phyloP scores from a whole-genome alignment of 2,888 invertebrate species.

The Ormia ochracea region DNA sequence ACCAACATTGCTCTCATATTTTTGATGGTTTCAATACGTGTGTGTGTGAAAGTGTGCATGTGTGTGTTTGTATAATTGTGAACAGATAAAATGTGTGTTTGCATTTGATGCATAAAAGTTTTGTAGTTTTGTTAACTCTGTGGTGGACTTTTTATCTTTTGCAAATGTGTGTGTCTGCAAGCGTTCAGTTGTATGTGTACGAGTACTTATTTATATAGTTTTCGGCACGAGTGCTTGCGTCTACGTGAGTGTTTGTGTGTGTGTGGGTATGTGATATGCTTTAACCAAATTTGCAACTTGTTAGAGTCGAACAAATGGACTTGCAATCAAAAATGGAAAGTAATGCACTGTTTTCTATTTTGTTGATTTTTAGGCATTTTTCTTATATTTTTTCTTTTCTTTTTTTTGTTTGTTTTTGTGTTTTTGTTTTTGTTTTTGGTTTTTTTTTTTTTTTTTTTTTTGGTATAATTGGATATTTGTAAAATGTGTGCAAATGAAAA shows the following conservation, averaged over 20 bases:
- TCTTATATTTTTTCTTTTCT: background rate
- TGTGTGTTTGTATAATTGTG: background rate
- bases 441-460: background rate
- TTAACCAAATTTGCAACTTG: slow-evolving; percentile 69
- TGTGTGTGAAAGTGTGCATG: slow-evolving; percentile 1
- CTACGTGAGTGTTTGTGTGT: background rate
- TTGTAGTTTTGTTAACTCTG: slow-evolving; percentile 62
- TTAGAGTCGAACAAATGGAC: slow-evolving; percentile 65
- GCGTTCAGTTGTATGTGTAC: background rate
- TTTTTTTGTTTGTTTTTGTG: background rate
- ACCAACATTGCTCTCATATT: slow-evolving; percentile 39
- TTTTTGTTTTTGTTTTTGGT: background rate
- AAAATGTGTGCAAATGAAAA: slow-evolving; percentile 18
- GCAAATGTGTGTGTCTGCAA: background rate
- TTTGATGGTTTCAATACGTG: slow-evolving; percentile 32
- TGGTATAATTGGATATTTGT: slow-evolving; percentile 19
- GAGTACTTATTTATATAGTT: slow-evolving; percentile 37
- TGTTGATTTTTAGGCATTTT: slow-evolving; percentile 31
- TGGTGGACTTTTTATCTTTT: slow-evolving; percentile 61
- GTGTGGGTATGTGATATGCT: slow-evolving; percentile 52
- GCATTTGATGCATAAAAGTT: slow-evolving; percentile 39
- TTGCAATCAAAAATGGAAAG: slow-evolving; percentile 60
- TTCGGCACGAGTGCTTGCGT: slow-evolving; percentile 20
- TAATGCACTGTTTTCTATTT: slow-evolving; percentile 51
- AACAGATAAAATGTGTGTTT: slow-evolving; percentile 2